Percentiles rank a stretch among this genome's conserved stretches.
phyloP scores from a whole-genome alignment of 2,113 vertebrate genomes.

The Heteronetta atricapilla region DNA sequence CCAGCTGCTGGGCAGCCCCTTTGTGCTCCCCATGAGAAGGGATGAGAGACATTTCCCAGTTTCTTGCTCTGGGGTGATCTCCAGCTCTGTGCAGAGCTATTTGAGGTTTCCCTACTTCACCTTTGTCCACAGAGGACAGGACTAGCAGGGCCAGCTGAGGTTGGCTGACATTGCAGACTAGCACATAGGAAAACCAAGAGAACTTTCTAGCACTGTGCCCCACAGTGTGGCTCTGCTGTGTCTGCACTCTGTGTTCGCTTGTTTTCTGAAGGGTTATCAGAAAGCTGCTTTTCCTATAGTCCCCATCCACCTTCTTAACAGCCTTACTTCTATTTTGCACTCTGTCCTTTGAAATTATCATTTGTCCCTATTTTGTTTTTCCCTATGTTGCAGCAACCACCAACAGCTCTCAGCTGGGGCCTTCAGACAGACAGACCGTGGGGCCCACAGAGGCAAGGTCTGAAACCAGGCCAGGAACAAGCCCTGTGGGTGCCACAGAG shows the following conservation, averaged over 20 bases:
- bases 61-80: not conserved
- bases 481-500: not conserved
- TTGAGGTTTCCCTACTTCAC: not conserved
- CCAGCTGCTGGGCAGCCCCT: not conserved
- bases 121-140: not conserved
- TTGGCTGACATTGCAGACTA: not conserved
- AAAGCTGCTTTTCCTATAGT: not conserved
- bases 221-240: not conserved
- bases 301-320: not conserved
- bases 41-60: not conserved
- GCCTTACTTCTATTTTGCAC: not conserved
- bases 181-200: not conserved
- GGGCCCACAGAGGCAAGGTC: not conserved
- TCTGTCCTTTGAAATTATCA: slow-evolving; percentile 5
- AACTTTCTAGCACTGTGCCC: not conserved
- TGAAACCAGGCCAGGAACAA: not conserved
- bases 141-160: not conserved
- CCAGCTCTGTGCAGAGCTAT: not conserved
- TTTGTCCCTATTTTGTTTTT: not conserved
- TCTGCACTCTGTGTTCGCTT: not conserved
- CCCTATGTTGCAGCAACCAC: slow-evolving; percentile 31
- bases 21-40: not conserved
- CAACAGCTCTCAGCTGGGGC: not conserved
- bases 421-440: not conserved
- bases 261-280: not conserved